These are phyloP conservation scores for Oxystoma pomonae DNA, from an alignment of 2,888 invertebrate species.

Conservation along the genomic window DNA sequence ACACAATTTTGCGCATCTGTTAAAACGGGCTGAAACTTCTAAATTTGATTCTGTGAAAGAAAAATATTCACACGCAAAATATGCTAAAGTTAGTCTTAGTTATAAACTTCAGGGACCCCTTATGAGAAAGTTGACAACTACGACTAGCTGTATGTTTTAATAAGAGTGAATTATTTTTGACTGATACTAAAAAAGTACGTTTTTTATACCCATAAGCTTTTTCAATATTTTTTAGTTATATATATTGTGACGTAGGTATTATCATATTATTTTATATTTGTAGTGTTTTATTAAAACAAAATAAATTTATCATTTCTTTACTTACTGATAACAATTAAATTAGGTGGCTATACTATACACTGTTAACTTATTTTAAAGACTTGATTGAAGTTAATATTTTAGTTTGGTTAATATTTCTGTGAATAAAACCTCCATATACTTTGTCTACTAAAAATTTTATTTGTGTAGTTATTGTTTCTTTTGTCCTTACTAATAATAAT, in stretches of 20 bases:
- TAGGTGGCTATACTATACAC: too few relatives aligned
- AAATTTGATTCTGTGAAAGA: conserved; percentile 67
- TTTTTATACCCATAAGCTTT: not conserved
- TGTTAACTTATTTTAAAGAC: too few relatives aligned
- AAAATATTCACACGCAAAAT: conserved; percentile 59
- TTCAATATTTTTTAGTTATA: not conserved
- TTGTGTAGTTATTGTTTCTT: too few relatives aligned
- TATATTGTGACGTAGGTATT: not conserved
- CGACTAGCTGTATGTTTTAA: not conserved
- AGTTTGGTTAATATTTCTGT: too few relatives aligned
- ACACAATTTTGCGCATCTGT: conserved; percentile 63
- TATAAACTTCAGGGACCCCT: conserved; percentile 56
- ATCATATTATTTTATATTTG: not conserved
- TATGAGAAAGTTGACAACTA: conserved; percentile 32
- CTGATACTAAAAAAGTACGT: not conserved
- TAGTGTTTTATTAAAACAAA: not conserved
- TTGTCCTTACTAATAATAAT: too few relatives aligned
- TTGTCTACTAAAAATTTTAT: too few relatives aligned
- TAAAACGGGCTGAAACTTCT: conserved; percentile 63
- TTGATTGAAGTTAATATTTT: too few relatives aligned
- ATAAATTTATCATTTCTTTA: too few relatives aligned
- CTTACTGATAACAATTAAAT: too few relatives aligned
- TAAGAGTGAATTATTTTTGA: too few relatives aligned
- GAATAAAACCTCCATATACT: too few relatives aligned
- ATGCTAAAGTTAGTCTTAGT: conserved; percentile 62